Evolutionary conservation across 2,113 vertebrate genomes (phyloP).

Genomic region (Galeopterus variegatus): DNA sequence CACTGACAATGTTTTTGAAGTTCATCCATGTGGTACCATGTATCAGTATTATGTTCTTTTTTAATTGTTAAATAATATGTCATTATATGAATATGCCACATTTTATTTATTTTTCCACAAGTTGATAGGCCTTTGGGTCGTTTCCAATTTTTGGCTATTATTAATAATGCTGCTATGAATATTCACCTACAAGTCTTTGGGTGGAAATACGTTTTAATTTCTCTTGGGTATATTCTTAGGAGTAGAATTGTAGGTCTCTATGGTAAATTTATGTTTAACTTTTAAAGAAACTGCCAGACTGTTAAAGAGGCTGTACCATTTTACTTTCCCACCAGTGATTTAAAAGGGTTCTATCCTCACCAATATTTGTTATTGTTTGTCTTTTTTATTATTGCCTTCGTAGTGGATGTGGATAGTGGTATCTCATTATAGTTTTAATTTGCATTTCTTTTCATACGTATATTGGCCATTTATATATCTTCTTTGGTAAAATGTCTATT

Average conservation of each 20-base stretch:
- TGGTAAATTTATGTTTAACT: not conserved
- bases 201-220: conserved; percentile 22
- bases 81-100: not conserved
- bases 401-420: not conserved
- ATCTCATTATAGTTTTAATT: conserved; percentile 1
- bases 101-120: conserved; percentile 51
- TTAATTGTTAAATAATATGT: not conserved
- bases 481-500: conserved; percentile 7
- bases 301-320: not conserved
- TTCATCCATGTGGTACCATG: not conserved
- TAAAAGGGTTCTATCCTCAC: not conserved
- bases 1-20: conserved; percentile 7
- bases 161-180: conserved; percentile 6
- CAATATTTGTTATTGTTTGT: not conserved
- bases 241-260: not conserved
- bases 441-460: conserved; percentile 11
- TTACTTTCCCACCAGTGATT: not conserved
- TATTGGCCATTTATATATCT: not conserved
- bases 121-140: not conserved
- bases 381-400: conserved; percentile 34
- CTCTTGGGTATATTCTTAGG: not conserved
- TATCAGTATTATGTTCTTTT: not conserved
- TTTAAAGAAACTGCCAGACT: not conserved
- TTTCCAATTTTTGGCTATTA: not conserved
- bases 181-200: conserved; percentile 26